Conservation (phyloP, 2,113 vertebrate genomes). For the Recurvirostra avosetta region DNA sequence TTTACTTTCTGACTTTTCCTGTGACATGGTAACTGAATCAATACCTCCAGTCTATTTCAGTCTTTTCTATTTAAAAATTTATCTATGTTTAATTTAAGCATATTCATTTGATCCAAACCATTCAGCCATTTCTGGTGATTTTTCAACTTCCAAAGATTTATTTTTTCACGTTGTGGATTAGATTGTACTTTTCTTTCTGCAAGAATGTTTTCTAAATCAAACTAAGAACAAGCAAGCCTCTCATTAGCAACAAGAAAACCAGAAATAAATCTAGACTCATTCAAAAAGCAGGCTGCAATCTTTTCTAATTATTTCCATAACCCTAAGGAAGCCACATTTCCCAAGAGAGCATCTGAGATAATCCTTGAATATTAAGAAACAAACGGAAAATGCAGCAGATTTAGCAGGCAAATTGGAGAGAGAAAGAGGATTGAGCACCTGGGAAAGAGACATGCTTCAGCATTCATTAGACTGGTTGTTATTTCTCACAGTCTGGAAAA, state of each 20-base stretch:
- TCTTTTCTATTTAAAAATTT: background rate
- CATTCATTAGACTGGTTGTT: background rate
- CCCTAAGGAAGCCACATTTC: constrained; percentile 13
- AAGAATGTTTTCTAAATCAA: background rate
- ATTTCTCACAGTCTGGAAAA: background rate
- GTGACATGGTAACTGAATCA: background rate
- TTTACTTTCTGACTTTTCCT: background rate
- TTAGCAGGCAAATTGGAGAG: constrained; percentile 18
- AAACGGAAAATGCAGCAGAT: background rate
- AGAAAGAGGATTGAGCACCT: background rate
- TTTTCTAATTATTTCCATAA: constrained; percentile 54
- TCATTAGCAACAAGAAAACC: constrained; percentile 30
- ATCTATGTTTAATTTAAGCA: background rate
- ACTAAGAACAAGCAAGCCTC: constrained; percentile 11
- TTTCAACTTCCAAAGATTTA: background rate
- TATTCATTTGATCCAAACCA: background rate
- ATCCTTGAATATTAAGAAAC: constrained; percentile 32
- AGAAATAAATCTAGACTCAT: constrained; percentile 45
- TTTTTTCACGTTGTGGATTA: background rate
- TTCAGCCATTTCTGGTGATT: background rate
- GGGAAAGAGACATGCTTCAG: background rate
- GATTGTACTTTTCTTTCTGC: background rate
- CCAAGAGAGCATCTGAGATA: constrained; percentile 14
- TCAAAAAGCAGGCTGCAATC: constrained; percentile 46
- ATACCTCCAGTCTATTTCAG: background rate